Base-by-base conservation (phyloP, 2,888 invertebrate genomes). In the Cyaniris semiargus region DNA sequence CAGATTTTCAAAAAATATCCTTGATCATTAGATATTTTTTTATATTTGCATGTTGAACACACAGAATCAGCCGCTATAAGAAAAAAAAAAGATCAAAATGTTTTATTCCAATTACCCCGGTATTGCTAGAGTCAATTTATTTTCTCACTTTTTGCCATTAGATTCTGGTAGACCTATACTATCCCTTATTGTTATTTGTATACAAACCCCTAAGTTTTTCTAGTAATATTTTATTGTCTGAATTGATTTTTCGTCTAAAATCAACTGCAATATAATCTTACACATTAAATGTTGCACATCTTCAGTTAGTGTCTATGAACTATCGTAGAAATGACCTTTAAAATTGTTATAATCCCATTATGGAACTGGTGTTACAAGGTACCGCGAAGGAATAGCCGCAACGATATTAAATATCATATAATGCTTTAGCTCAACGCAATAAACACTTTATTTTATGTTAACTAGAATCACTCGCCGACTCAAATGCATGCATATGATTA, bases 361-460 rank as follows among this genome's bases (percentile, higher is more conserved):
- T 18, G 15, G 27, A 66, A 66, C 66, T 66, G 27, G 66, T 66
- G 27, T 66, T 66, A 66, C 66, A 66, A 66, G 66, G 31, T 18
- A 31, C 27, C 66, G 27, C 27, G 66, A 31, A 66, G 66, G 15
- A 31, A 31, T 66, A 27, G 27, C 27, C 27, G 27, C 66, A 27
- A 31, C 66, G 66, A 66, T 66, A 66, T 66, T 66, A 66, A 66
- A 27, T 66, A 66, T 31, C 66, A 66, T 66, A 27, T 31, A 66
- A 66, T 66, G 13, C 60, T 58, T 21, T 23, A 23, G 60, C 34
- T 18, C 38, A 18, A 34, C 38, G 71, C 71, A 38, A 71, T 71
- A 71, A 71, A 38, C 71, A 21, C 8, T n/a, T n/a, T 71, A 38
- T 38, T 38, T 66, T 31, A 66, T 23, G 60, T 60, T 60, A 60